Percentiles rank a stretch among this genome's conserved stretches.
Evolutionary conservation across 1,140 invertebrate species (phyloP).

Genomic region (Drosophila repletoides): DNA sequence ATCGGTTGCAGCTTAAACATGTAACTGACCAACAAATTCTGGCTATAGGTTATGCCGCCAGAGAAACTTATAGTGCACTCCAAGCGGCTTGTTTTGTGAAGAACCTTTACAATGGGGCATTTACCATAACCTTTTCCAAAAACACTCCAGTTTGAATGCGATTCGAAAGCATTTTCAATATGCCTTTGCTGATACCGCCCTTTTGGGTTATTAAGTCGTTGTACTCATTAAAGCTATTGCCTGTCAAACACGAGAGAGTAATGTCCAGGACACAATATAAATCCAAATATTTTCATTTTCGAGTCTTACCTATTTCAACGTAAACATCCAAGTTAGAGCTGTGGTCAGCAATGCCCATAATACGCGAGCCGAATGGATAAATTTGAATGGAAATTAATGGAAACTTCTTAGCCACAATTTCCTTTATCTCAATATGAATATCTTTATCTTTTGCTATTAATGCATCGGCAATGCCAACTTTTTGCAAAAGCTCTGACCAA

Average conservation of each 20-base stretch:
- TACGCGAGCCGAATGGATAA: conserved; percentile 26
- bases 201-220: background rate
- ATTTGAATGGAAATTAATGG: background rate
- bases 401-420: background rate
- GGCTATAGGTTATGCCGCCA: background rate
- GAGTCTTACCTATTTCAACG: conserved; percentile 8
- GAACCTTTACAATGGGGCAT: conserved; percentile 18
- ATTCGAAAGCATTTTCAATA: background rate
- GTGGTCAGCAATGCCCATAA: conserved; percentile 17
- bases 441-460: background rate
- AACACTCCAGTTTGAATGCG: background rate
- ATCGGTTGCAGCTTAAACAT: conserved; percentile 41
- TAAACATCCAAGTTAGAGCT: conserved; percentile 34
- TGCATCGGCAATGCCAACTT: background rate
- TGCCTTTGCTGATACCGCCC: background rate
- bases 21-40: conserved; percentile 41
- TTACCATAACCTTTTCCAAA: background rate
- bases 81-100: background rate
- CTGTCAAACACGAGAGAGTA: no score
- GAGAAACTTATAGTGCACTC: conserved; percentile 29
- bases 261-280: background rate
- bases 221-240: background rate
- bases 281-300: background rate
- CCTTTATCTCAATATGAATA: background rate
- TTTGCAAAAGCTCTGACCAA: background rate